A percentile compares a stretch with the other conserved stretches of the same genome.
Conservation (phyloP, 2,113 vertebrate species). For the Muscicapa adusta region DNA sequence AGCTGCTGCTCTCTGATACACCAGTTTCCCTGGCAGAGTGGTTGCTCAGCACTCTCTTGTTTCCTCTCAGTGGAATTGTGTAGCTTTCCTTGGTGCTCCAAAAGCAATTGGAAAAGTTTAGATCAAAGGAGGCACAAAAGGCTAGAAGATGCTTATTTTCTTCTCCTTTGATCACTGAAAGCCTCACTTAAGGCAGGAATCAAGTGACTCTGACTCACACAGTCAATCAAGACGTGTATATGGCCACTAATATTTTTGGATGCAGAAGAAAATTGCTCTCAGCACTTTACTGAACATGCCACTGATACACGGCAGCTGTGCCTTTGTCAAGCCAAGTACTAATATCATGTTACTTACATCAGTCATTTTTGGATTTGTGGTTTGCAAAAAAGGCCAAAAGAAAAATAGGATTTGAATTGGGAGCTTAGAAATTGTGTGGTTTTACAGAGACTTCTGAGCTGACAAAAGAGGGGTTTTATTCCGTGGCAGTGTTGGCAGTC, state of each 20-base stretch:
- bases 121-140: neutral
- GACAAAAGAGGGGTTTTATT: neutral
- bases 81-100: neutral
- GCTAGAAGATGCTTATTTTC: neutral
- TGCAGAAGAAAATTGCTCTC: neutral
- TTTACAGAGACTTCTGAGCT: neutral
- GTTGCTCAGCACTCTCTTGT: neutral
- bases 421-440: neutral
- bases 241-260: conserved; percentile 41
- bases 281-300: conserved; percentile 22
- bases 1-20: neutral
- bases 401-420: neutral
- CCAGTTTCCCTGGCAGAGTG: neutral
- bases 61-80: neutral
- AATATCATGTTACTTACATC: neutral
- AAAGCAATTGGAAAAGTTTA: neutral
- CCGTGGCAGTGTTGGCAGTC: neutral
- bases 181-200: neutral
- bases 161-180: neutral
- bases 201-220: conserved; percentile 23
- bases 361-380: neutral
- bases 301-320: conserved; percentile 14
- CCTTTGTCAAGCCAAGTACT: conserved; percentile 33
- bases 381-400: conserved; percentile 1
- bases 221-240: neutral